Evolutionary conservation across 2,888 invertebrate species (phyloP).

Genomic region (Tipula unca): DNA sequence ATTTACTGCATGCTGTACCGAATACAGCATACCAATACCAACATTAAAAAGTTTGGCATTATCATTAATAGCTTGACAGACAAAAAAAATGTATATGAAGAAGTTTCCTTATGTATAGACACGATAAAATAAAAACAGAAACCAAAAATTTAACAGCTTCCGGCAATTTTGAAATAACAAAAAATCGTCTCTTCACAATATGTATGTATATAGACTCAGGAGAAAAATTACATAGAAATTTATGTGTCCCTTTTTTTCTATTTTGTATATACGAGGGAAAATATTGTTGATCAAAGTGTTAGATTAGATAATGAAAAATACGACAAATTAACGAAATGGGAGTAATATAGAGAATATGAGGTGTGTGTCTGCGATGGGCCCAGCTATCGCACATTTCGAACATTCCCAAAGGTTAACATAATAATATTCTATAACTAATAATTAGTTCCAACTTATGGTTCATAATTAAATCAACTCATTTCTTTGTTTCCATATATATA

Average conservation of each 20-base stretch:
- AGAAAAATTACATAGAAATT: neutral
- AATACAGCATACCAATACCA: neutral
- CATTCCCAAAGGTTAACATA: neutral
- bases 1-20: neutral
- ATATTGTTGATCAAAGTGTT: neutral
- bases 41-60: neutral
- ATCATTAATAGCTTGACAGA: neutral
- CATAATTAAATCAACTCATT: neutral
- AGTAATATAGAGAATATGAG: neutral
- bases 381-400: neutral
- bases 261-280: neutral
- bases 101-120: neutral
- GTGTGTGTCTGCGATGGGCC: neutral
- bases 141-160: constrained; percentile 8
- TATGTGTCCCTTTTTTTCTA: neutral
- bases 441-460: neutral
- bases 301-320: neutral
- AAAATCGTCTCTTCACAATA: neutral
- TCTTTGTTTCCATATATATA: neutral
- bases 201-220: neutral
- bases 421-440: neutral
- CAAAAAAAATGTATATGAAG: neutral
- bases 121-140: neutral
- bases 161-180: neutral
- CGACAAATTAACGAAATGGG: neutral